A percentile compares a stretch with the other conserved stretches of the same genome.
These are phyloP conservation scores for Lytechinus pictus DNA, from an alignment of 35 echinoderm and acorn worm species.

Conservation along the genomic window DNA sequence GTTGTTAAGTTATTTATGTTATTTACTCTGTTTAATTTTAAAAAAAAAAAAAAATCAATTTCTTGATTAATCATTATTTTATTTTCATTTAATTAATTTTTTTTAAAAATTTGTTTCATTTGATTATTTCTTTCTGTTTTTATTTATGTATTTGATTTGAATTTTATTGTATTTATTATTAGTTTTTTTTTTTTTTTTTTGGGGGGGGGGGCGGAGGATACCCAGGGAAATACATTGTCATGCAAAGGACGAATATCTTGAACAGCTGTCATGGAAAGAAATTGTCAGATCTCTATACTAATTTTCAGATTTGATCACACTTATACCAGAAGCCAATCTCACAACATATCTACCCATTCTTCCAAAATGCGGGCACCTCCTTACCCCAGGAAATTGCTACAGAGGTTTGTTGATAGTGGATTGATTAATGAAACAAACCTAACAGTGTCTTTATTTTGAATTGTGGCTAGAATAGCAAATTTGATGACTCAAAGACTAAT, in stretches of 20 bases:
- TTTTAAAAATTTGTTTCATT: not conserved
- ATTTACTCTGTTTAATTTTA: too few relatives aligned
- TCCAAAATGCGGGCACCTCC: not conserved
- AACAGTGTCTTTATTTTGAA: not conserved
- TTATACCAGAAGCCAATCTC: not conserved
- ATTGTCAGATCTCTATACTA: not conserved
- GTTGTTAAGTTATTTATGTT: too few relatives aligned
- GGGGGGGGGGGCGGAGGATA: too few relatives aligned
- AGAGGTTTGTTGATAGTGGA: conserved; percentile 60
- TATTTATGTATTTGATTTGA: too few relatives aligned
- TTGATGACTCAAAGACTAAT: too few relatives aligned
- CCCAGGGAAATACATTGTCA: not conserved
- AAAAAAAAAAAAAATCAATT: too few relatives aligned
- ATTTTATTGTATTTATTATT: too few relatives aligned
- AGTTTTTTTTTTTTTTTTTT: too few relatives aligned
- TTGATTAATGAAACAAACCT: not conserved
- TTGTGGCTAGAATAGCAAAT: too few relatives aligned
- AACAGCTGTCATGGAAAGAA: not conserved
- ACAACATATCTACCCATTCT: not conserved
- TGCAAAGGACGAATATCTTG: not conserved
- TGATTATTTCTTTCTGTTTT: not conserved
- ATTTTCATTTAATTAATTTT: not conserved
- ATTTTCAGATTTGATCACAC: not conserved
- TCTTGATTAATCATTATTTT: too few relatives aligned
- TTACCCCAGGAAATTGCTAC: conserved; percentile 64